Evolutionary conservation across 2,888 invertebrate genomes (phyloP), one percentile per base, ranked within the genome.

Genomic region (Thyatira batis): DNA sequence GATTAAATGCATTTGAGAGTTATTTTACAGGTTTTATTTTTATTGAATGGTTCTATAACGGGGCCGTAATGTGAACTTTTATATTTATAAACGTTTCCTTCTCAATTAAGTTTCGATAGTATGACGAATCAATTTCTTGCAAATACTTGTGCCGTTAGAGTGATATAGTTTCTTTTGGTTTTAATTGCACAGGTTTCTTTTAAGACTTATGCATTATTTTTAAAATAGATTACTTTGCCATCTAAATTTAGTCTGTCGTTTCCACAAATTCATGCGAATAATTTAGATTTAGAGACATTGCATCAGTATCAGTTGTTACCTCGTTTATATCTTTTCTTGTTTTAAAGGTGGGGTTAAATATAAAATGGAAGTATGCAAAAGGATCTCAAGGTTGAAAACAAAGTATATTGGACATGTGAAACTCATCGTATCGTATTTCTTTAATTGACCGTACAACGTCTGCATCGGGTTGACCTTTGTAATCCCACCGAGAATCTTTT

Each of bases 361-460:
- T 39, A 51, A 51, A 44, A 45, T 30, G 45, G 25, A 51, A 51
- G 50, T 51, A 51, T 51, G 44, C 45, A 51, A 51, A 51, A 51
- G 28, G 45, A 20, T 45, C 27, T 45, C 44, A 45, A 45, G 28
- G 51, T 45, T 51, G 28, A 45, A 51, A 51, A 45, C 28, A 45
- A 45, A 46, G 25, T 21, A 46, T 25, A 25, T 25, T 13, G n/a
- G 27, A 46, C 25, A 25, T 46, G 25, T 46, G 13, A 25, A 13
- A 57, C 60, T 51, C 49, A 58, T 63, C 63, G 64, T 61, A 58
- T 68, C 68, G 66, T 61, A 71, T 70, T 67, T 74, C 73, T 76
- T 78, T 79, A 79, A 79, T 79, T 79, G 76, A 73, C 68, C 65
- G 56, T 71, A 73, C 72, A 69, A 56, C 57, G 59, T 57, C 17